Evolutionary conservation across 2,797 vertebrate genomes (phyloP), one percentile per base, ranked within the genome.

Genomic region (Malurus splendens): DNA sequence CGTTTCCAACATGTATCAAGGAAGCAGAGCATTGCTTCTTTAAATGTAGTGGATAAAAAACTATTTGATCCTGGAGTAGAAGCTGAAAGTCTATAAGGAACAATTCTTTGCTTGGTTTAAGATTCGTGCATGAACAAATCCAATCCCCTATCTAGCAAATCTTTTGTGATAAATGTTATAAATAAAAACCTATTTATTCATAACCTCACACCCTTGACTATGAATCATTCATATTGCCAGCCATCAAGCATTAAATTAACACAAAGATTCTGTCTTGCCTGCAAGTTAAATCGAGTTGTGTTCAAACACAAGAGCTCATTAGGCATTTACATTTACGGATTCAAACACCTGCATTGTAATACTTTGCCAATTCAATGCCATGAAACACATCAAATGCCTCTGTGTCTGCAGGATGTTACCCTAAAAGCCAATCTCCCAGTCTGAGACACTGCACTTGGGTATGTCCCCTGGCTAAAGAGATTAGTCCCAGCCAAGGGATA

Each of bases 401-500:
- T 41, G 24, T 41, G 41, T 33, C 52, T 52, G 20, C 10, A 28
- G 47, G 28, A 55, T 55, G 52, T 30, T 83, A 54, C 42, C 28
- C 56, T 33, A 80, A 77, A 0, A 87, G 36, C 22, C 56, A 52
- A 23, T 60, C 54, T 86, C 30, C 24, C 32, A 45, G 30, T 60
- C 56, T 50, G 32, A 86, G 39, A 74, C 32, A 56, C 41, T 23
- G 27, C 51, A 32, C 32, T 73, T 39, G 41, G 32, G 32, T 42
- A 44, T 14, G 32, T 42, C 64, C 30, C 76, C 47, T 9, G 56
- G 47, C 45, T 83, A 64, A 87, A 79, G 56, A 86, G 66, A 91
- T 90, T 89, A 91, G 73, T 77, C 42, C 57, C 42, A 81, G 70
- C 14, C 66, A 87, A 90, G n/a, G 55, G 59, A 90, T 89, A 89